Percentiles rank a stretch among this genome's conserved stretches.
These are phyloP conservation scores for Thomomys bottae DNA, from an alignment of 2,113 vertebrate species.

Conservation along the genomic window DNA sequence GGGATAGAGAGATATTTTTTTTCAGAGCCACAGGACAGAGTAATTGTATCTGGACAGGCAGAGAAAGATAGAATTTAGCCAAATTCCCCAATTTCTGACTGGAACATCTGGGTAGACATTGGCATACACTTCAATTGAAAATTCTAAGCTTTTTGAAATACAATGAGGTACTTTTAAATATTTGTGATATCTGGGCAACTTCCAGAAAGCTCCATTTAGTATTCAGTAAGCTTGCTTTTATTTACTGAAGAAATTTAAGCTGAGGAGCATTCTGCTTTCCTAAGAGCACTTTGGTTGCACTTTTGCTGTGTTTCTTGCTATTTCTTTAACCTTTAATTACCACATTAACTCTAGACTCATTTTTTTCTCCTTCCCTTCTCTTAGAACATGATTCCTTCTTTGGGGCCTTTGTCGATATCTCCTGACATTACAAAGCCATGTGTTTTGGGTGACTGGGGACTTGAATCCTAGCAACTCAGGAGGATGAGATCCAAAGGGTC, in stretches of 20 bases:
- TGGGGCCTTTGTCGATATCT: background rate
- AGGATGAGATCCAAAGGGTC: too few relatives aligned
- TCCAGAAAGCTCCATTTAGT: background rate
- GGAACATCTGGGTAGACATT: background rate
- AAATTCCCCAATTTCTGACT: background rate
- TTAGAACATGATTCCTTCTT: background rate
- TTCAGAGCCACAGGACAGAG: background rate
- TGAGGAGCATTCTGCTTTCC: background rate
- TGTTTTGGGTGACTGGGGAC: background rate
- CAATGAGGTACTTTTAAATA: background rate
- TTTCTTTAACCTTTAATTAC: background rate
- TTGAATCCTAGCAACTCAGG: too few relatives aligned
- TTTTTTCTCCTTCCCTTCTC: background rate
- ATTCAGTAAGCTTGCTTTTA: too few relatives aligned
- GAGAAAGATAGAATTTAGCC: background rate
- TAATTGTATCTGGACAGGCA: background rate
- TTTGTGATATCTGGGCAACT: background rate
- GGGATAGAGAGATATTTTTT: background rate
- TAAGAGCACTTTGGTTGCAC: background rate
- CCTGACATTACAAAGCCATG: background rate
- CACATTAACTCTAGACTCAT: too few relatives aligned
- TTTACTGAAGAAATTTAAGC: background rate
- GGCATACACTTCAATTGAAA: background rate
- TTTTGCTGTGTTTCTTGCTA: background rate
- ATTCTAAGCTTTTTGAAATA: background rate